A percentile compares a stretch with the other conserved stretches of the same genome.
phyloP scores from a whole-genome alignment of 2,797 vertebrate genomes.

The Peromyscus melanophrys region DNA sequence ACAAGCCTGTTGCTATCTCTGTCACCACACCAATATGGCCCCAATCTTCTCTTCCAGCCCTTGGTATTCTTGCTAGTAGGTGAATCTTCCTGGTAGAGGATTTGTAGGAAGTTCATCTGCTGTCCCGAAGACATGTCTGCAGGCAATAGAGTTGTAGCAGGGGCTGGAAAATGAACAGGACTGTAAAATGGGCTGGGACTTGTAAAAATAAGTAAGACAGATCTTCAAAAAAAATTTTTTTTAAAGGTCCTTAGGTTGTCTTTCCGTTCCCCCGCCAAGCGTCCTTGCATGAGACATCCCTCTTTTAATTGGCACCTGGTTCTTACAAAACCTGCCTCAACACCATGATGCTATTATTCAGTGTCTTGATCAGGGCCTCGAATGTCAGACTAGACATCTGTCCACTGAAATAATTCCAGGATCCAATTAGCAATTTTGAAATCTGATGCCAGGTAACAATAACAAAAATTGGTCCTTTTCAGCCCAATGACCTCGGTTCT shows the following conservation, averaged over 20 bases:
- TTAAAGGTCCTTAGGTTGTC: background rate
- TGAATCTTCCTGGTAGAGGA: background rate
- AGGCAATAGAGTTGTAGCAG: background rate
- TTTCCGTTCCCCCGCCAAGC: background rate
- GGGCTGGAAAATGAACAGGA: background rate
- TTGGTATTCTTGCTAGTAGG: background rate
- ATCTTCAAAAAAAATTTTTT: background rate
- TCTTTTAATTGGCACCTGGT: constrained; percentile 9
- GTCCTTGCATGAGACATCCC: background rate
- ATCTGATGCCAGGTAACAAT: constrained; percentile 59
- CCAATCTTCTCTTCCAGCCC: background rate
- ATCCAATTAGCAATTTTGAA: constrained; percentile 69
- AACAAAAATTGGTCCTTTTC: constrained; percentile 60
- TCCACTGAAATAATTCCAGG: constrained; percentile 53
- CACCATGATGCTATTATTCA: background rate
- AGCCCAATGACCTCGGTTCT: constrained; percentile 51
- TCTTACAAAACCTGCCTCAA: background rate
- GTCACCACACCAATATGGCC: background rate
- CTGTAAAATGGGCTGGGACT: background rate
- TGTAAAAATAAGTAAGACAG: constrained; percentile 48
- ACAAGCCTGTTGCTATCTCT: background rate
- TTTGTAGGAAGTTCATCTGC: background rate
- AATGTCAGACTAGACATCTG: constrained; percentile 19
- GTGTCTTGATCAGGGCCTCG: background rate
- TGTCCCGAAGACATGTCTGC: background rate